Evolutionary conservation across 1,140 invertebrate species (phyloP), one percentile per base, ranked within the genome.

Genomic region (Trichoplusia ni): DNA sequence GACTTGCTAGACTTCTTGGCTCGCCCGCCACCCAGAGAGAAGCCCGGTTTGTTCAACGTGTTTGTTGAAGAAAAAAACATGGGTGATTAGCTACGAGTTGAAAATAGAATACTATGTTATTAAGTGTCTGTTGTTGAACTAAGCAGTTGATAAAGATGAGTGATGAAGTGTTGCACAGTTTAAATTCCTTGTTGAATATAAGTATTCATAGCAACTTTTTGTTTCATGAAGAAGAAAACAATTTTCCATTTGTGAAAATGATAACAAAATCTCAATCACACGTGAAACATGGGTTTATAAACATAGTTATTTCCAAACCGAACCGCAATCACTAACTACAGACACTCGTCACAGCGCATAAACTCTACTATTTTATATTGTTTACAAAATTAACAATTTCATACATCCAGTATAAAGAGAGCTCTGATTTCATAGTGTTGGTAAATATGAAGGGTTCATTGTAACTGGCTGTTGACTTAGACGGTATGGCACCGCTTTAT

Each of bases 311-410:
- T n/a, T n/a, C n/a, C n/a, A n/a, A n/a, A n/a, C n/a, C n/a, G n/a
- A n/a, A n/a, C n/a, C n/a, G n/a, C n/a, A n/a, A n/a, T n/a, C n/a
- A n/a, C n/a, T n/a, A n/a, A n/a, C n/a, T n/a, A n/a, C n/a, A n/a
- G n/a, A n/a, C n/a, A n/a, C n/a, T 9, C 33, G 33, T 54, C 18
- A 46, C 38, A 42, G 13, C 19, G 29, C 60, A 76, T 81, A 77
- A 81, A 76, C 33, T 64, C 46, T 27, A 33, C 35, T 18, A 69
- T 44, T 79, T 82, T 78, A 78, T 76, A 67, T 63, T 79, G 67
- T 78, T 82, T 78, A 82, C 73, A 70, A 73, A 79, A 74, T 71
- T 64, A 53, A 40, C 44, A 40, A 60, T 67, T 67, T 64, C 13
- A 42, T 2, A 14, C n/a, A 29, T 21, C 67, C 47, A 61, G 29